These are phyloP conservation scores for Catostylus mosaicus DNA, from an alignment of 30 jellyfish, hydroid and myxozoan genomes.

Conservation along the genomic window DNA sequence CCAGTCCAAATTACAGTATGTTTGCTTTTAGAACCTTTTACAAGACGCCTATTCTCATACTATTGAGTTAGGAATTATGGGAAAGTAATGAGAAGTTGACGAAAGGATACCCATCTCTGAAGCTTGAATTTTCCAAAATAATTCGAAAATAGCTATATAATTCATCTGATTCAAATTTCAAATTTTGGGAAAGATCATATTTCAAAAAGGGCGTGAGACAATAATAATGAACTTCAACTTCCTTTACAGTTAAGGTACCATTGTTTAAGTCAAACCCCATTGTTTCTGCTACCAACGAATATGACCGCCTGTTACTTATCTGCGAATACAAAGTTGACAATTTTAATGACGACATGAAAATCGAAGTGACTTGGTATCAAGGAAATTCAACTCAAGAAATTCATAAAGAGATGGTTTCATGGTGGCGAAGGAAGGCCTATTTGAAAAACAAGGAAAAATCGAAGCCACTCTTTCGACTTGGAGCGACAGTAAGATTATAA, in stretches of 20 bases:
- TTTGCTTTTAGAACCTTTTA: not conserved
- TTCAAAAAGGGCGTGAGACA: too few species aligned
- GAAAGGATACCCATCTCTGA: not conserved
- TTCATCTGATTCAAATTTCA: too few species aligned
- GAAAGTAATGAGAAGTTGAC: not conserved
- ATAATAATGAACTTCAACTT: not conserved
- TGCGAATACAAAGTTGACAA: not conserved
- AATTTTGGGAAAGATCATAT: too few species aligned
- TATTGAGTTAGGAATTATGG: not conserved
- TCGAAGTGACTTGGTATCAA: constrained; percentile 9
- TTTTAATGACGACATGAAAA: not conserved
- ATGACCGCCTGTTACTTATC: not conserved
- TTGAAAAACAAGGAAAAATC: not conserved
- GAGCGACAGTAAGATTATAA: not conserved
- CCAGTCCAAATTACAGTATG: not conserved
- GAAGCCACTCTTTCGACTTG: not conserved
- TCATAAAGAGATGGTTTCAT: not conserved
- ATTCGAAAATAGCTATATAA: too few species aligned
- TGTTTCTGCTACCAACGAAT: not conserved
- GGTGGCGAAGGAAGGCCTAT: not conserved
- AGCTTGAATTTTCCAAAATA: not conserved
- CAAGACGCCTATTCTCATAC: not conserved
- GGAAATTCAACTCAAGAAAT: not conserved
- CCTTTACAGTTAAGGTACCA: not conserved
- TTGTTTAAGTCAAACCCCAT: not conserved